These are phyloP conservation scores for Panthera tigris DNA, from an alignment of 2,113 vertebrate species.

Conservation along the genomic window DNA sequence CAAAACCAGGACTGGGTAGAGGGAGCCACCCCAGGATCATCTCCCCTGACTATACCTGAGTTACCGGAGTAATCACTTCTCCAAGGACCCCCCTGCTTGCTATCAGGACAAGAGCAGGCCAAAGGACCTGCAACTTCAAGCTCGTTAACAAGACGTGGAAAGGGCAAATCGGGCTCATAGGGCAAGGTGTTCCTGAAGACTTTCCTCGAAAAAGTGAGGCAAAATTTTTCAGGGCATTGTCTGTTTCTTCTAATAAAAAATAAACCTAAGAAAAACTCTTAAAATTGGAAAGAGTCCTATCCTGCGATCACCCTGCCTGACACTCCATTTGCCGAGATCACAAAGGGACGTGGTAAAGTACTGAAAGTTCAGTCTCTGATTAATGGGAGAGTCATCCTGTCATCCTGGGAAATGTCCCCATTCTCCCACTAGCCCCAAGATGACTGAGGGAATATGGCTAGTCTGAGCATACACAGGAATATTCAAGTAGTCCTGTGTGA, in stretches of 20 bases:
- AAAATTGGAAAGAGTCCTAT: background rate
- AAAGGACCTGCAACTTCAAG: background rate
- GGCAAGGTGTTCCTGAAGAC: background rate
- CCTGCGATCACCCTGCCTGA: background rate
- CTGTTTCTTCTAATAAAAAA: constrained; percentile 2
- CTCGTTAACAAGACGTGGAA: background rate
- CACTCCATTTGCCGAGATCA: background rate
- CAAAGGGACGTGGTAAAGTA: background rate
- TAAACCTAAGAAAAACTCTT: background rate
- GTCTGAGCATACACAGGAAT: background rate
- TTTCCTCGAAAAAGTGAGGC: background rate
- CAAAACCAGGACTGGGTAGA: background rate
- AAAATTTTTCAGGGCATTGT: background rate
- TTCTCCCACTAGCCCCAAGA: background rate
- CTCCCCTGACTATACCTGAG: background rate
- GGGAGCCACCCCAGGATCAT: background rate
- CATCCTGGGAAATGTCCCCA: background rate
- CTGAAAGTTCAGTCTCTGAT: background rate
- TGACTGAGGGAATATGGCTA: background rate
- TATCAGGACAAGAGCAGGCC: background rate
- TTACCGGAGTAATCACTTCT: background rate
- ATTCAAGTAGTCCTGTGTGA: background rate
- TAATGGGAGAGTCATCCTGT: background rate
- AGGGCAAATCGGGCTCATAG: background rate
- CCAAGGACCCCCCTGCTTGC: background rate